These are phyloP conservation scores for Lamellibrachia satsuma DNA, from an alignment of 2,888 invertebrate genomes.

Conservation along the genomic window DNA sequence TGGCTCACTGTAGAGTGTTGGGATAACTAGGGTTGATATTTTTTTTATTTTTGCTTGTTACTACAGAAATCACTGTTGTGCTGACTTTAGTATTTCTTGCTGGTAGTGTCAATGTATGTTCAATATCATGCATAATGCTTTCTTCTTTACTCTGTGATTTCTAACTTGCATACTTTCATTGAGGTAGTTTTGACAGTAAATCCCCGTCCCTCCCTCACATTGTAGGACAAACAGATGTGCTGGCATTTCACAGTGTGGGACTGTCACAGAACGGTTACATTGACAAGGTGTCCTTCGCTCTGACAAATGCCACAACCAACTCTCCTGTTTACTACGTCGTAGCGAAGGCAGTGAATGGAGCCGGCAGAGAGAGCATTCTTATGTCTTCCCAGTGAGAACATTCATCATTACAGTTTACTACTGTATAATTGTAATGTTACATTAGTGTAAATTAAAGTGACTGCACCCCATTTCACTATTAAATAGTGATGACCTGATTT, in stretches of 20 bases:
- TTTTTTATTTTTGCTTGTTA: too few relatives aligned
- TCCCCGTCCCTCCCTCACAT: background rate
- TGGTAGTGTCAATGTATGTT: too few relatives aligned
- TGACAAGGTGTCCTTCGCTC: background rate
- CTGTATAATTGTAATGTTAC: background rate
- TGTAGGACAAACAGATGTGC: background rate
- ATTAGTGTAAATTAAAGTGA: background rate
- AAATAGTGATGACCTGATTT: background rate
- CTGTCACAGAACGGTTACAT: conserved; percentile 25
- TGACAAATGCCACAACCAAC: conserved; percentile 20
- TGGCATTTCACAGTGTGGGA: background rate
- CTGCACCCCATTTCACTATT: background rate
- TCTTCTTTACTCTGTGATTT: too few relatives aligned
- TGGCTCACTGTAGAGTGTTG: too few relatives aligned
- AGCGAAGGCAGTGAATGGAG: conserved; percentile 32
- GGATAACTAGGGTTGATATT: too few relatives aligned
- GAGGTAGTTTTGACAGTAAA: background rate
- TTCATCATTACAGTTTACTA: background rate
- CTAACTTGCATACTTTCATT: background rate
- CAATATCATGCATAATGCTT: too few relatives aligned
- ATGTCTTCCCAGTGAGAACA: conserved; percentile 25
- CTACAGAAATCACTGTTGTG: too few relatives aligned
- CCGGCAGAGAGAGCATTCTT: conserved; percentile 26
- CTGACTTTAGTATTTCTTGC: too few relatives aligned
- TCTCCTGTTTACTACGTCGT: conserved; percentile 24